Base-by-base conservation (phyloP, 30 jellyfish, hydroid and myxozoan species). In the Hydractinia symbiolongicarpus region DNA sequence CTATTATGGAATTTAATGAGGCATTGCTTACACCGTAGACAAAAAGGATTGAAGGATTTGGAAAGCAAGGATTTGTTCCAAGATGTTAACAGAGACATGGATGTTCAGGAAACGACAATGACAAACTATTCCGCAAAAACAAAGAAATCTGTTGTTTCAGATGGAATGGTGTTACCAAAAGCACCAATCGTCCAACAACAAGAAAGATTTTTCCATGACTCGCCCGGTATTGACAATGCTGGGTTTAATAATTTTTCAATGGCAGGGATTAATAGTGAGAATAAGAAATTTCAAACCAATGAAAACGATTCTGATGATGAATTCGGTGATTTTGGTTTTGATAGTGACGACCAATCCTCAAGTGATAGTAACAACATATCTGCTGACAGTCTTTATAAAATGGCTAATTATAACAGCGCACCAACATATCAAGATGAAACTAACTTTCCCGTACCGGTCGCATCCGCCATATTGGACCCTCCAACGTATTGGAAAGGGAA, bases 271-370 rank as follows among this genome's bases (percentile, higher is more conserved):
- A 30, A 30, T 30, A 30, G 2, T 2, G 2, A 30, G 44, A 30
- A 30, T 30, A 30, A 30, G 44, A 30, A 30, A 30, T 30, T 30
- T 30, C 44, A 30, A 30, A 30, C 2, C 44, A 30, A 30, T 30
- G 44, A 30, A 30, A 30, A 30, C 44, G 44, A 30, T 30, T 30
- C 19, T 4, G 95, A 81, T 56, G 97, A 89, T 49, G 97, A 89
- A 55, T 89, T 89, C 62, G 97, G 86, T 61, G 91, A 81, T 55
- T 89, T 89, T 49, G 95, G 97, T 9, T 89, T 89, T 79, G 97
- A 78, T 60, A 58, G 60, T 78, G 86, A 49, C 20, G 81, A 53
- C 11, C 1, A 20, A 30, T 55, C 86, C 30, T 16, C 21, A 30
- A 13, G 16, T 8, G 61, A 44, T n/a, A 11, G 86, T 9, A 78